Evolutionary conservation across 1,140 invertebrate species (phyloP), one percentile per base, ranked within the genome.

Genomic region (Drosophila tristis): DNA sequence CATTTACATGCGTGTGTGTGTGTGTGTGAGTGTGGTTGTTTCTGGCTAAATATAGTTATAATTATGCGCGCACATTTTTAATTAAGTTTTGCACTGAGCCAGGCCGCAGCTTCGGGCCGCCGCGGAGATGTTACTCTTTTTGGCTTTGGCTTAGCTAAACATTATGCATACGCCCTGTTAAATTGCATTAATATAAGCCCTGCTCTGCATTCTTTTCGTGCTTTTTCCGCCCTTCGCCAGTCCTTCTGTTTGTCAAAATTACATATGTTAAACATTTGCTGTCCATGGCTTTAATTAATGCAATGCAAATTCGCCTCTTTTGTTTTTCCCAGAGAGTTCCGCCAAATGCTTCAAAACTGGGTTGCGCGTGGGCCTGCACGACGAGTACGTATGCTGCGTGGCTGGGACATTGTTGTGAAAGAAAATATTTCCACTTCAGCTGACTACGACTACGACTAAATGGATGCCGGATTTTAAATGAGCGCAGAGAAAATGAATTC

Each of bases 61-160:
- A 89, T 89, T 89, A 89, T 89, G 84, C 84, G 84, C 84, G 68
- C 84, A 89, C 63, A 89, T 89, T 89, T 89, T 89, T 89, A 89
- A 89, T 89, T 89, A 89, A 89, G 85, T 89, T 89, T 89, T 70
- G 72, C 64, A 57, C 60, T 63, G 74, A 39, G 35, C 35, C 35
- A 2, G 70, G 54, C 71, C 55, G 35, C 29, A 29, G 26, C 16
- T 54, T 29, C 7, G 5, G 15, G 2, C 45, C 56, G 58, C 63
- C 58, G 67, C 58, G 58, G 63, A 65, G 42, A 2, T 50, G 44
- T 50, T 56, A 60, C 54, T 62, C 57, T 39, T 59, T 72, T 64
- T 63, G 66, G 71, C 59, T 67, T 64, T 58, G 70, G 84, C 53
- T 87, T 79, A 82, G 84, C 79, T 78, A 89, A 82, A 87, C 87